Conservation (phyloP, 1,140 invertebrate species). For the Ridgeia piscesae region DNA sequence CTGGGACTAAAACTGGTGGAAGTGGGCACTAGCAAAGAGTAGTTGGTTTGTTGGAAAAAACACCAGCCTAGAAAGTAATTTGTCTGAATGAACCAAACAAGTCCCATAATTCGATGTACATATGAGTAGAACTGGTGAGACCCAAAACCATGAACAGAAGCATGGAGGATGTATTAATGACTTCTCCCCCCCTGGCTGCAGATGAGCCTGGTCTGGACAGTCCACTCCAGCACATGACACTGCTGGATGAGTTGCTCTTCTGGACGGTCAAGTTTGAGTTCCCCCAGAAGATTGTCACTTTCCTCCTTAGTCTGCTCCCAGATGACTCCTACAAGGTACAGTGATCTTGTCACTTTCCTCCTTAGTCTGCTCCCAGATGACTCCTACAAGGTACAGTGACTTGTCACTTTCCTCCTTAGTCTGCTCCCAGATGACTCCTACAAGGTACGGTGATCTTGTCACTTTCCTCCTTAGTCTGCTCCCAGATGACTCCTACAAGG, state of each 20-base stretch:
- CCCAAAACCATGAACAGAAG: background rate
- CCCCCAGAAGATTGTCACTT: slow-evolving; percentile 92
- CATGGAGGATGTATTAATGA: background rate
- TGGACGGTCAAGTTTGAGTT: slow-evolving; percentile 98
- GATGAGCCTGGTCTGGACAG: slow-evolving; percentile 67
- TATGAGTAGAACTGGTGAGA: too few species aligned
- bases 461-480: slow-evolving; percentile 94
- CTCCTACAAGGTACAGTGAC: slow-evolving; percentile 78
- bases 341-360: slow-evolving; percentile 80
- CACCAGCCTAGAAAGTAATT: too few species aligned
- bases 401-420: slow-evolving; percentile 93
- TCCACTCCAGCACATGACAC: slow-evolving; percentile 78
- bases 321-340: slow-evolving; percentile 90
- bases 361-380: slow-evolving; percentile 94
- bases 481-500: slow-evolving; percentile 93
- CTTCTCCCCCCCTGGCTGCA: background rate
- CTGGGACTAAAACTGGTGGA: too few species aligned
- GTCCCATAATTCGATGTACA: too few species aligned
- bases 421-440: slow-evolving; percentile 94
- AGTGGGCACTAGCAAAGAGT: too few species aligned
- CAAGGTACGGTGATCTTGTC: slow-evolving; percentile 76
- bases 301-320: slow-evolving; percentile 93
- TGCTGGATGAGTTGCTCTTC: slow-evolving; percentile 94
- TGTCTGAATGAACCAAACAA: too few species aligned
- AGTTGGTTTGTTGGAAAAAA: too few species aligned